phyloP scores from a whole-genome alignment of 2,888 invertebrate species.

The Orthosia gothica region DNA sequence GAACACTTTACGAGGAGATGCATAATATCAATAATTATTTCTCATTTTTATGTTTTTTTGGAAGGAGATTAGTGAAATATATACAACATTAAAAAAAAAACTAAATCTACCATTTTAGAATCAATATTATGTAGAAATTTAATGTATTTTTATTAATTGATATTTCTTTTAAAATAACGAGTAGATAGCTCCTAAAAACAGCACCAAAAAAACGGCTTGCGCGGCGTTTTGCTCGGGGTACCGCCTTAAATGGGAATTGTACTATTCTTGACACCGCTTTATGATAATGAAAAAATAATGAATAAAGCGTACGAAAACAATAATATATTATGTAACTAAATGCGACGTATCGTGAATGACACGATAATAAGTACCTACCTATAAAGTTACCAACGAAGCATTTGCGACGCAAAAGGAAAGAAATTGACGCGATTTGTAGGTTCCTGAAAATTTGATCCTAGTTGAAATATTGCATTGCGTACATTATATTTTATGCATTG shows the following conservation, averaged over 20 bases:
- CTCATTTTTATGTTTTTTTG: no score
- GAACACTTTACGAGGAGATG: no score
- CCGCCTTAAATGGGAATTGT: background rate
- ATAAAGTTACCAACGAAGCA: constrained; percentile 34
- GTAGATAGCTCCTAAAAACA: no score
- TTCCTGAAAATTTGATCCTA: constrained; percentile 9
- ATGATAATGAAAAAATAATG: constrained; percentile 1
- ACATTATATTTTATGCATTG: constrained; percentile 44
- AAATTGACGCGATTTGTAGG: constrained; percentile 3
- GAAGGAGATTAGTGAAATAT: no score
- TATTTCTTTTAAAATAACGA: no score
- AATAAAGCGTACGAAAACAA: constrained; percentile 2
- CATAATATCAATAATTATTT: no score
- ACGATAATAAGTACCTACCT: constrained; percentile 14
- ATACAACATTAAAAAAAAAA: no score
- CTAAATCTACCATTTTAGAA: no score
- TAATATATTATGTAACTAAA: background rate
- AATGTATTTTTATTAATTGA: no score
- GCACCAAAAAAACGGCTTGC: no score
- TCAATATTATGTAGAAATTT: no score
- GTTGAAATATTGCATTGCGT: constrained; percentile 17
- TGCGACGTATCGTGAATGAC: constrained; percentile 22
- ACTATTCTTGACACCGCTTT: constrained; percentile 21
- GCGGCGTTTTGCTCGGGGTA: no score
- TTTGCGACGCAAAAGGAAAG: background rate